phyloP scores from a whole-genome alignment of 2,888 invertebrate genomes.

The Nomada lathburiana region DNA sequence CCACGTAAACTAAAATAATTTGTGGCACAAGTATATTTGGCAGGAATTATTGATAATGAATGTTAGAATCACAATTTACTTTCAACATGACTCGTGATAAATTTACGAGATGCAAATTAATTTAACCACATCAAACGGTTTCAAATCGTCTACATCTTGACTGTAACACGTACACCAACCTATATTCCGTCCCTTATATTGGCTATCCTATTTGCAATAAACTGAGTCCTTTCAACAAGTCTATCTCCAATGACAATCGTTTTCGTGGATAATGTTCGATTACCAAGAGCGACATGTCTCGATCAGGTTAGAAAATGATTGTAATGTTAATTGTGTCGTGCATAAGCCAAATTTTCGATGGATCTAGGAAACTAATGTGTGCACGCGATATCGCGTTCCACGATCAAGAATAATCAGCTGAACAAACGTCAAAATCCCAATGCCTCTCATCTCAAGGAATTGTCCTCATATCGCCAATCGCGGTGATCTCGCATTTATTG shows the following conservation, averaged over 20 bases:
- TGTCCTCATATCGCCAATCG: constrained; percentile 80
- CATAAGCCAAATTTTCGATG: constrained; percentile 42
- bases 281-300: constrained; percentile 61
- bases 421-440: constrained; percentile 61
- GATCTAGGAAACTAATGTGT: constrained; percentile 43
- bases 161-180: constrained; percentile 39
- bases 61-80: not conserved
- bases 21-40: not conserved
- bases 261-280: constrained; percentile 76
- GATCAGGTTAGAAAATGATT: constrained; percentile 69
- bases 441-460: constrained; percentile 80
- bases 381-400: constrained; percentile 29
- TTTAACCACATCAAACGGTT: not conserved
- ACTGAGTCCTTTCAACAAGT: constrained; percentile 33
- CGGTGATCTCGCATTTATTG: constrained; percentile 78
- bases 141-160: constrained; percentile 23
- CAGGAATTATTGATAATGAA: not conserved
- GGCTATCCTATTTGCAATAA: constrained; percentile 32
- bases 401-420: constrained; percentile 36
- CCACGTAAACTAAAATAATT: not conserved
- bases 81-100: not conserved
- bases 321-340: constrained; percentile 40
- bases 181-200: constrained; percentile 41
- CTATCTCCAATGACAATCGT: constrained; percentile 77
- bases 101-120: not conserved